Evolutionary conservation across 1,140 invertebrate genomes (phyloP), one percentile per base, ranked within the genome.

Genomic region (Sesamia nonagrioides): DNA sequence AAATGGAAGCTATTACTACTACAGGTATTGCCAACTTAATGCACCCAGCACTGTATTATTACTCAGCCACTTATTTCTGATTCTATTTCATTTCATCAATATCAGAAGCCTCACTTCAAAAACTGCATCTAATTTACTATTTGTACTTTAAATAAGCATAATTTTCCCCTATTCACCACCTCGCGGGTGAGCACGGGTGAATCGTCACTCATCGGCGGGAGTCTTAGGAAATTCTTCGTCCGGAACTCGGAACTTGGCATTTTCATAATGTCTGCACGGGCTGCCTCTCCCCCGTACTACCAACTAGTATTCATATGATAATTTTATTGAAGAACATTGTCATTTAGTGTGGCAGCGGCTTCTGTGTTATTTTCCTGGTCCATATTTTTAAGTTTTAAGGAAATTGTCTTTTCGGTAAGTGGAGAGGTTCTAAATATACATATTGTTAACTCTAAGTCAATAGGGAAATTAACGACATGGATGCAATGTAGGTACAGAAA

Each of bases 261-360:
- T 93, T 93, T 93, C 91, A 91, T 90, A 91, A 91, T 90, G 84
- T 82, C 79, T 79, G 80, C 82, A 56, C 69, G 48, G 9, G 58
- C 80, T 79, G 78, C 72, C 83, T 56, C 52, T 35, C 48, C 75
- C 37, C 54, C 37, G 40, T 33, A n/a, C 52, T 56, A 54, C 45
- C 54, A 11, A 52, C 42, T 69, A 52, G 86, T 87, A 91, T 92
- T 92, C 91, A 91, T 92, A 92, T 92, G 91, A 86, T 91, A 92
- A 92, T 92, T 84, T 84, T 83, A 82, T 85, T 77, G 79, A 81
- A 82, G 84, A 90, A 80, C 72, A 77, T 75, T 21, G 77, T 54
- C 13, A n/a, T 18, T 17, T 76, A 73, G 27, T 83, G 63, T 87
- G 81, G 86, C 86, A 63, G 40, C 9, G 77, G 73, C 21, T 66